These are phyloP conservation scores for Choloepus hoffmanni DNA, from an alignment of 2,113 vertebrate genomes.

Conservation along the genomic window DNA sequence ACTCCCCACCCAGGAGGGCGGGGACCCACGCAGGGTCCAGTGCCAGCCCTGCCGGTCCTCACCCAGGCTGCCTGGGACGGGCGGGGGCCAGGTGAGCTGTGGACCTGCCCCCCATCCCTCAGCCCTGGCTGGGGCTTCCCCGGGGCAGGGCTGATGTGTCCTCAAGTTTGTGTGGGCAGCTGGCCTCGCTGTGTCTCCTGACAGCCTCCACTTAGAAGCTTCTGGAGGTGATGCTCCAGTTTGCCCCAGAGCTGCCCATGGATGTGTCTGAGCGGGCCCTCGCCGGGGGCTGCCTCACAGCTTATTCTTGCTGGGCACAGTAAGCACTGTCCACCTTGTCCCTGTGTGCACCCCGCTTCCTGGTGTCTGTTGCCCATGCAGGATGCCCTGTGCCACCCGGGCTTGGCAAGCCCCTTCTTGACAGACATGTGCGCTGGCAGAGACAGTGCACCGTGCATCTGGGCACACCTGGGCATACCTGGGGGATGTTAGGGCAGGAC, in stretches of 20 bases:
- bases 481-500: too few relatives aligned
- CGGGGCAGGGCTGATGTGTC: not conserved
- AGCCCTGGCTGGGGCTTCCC: too few relatives aligned
- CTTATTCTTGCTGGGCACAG: accelerated
- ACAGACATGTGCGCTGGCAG: too few relatives aligned
- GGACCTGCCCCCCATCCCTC: too few relatives aligned
- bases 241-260: not conserved
- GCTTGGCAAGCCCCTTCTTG: accelerated
- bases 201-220: not conserved
- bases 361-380: accelerated
- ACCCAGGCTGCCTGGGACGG: too few relatives aligned
- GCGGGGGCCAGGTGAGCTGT: too few relatives aligned
- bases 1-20: too few relatives aligned
- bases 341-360: accelerated
- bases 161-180: not conserved
- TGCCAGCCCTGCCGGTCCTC: not conserved
- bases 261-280: too few relatives aligned
- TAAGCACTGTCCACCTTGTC: not conserved
- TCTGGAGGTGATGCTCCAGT: not conserved
- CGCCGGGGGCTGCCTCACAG: not conserved
- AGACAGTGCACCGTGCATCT: too few relatives aligned
- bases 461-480: too few relatives aligned
- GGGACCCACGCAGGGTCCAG: not conserved
- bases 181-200: not conserved
- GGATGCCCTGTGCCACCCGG: not conserved